Evolutionary conservation across 2,888 invertebrate species (phyloP).

Genomic region (Phengaris arion): DNA sequence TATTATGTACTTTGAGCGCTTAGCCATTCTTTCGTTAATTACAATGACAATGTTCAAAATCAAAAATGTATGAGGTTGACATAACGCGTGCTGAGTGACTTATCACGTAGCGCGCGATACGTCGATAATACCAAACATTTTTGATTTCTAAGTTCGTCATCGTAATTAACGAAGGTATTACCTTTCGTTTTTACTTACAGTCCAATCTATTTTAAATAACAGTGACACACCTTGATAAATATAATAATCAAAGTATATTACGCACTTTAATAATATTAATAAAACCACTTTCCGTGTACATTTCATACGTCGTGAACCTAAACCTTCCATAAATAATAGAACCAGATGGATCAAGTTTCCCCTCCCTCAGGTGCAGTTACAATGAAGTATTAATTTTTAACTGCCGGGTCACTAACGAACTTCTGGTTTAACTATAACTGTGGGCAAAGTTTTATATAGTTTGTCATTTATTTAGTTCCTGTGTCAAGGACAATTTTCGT

Average conservation of each 20-base stretch:
- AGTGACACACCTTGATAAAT: too few relatives aligned
- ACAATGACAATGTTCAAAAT: too few relatives aligned
- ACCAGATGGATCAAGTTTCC: conserved; percentile 1
- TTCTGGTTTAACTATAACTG: conserved; percentile 3
- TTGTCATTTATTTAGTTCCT: neutral
- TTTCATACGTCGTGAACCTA: neutral
- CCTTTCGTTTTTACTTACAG: neutral
- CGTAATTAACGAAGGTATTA: too few relatives aligned
- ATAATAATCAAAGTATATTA: too few relatives aligned
- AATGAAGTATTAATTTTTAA: conserved; percentile 19
- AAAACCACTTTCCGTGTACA: neutral
- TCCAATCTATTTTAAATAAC: neutral
- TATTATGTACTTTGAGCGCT: too few relatives aligned
- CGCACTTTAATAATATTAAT: neutral
- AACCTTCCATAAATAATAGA: conserved; percentile 19
- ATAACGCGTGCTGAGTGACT: too few relatives aligned
- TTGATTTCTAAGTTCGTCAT: too few relatives aligned
- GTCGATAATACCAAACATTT: too few relatives aligned
- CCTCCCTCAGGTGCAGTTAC: neutral
- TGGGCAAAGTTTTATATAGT: neutral
- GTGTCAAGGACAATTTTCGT: neutral
- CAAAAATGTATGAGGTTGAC: too few relatives aligned
- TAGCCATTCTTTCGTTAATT: too few relatives aligned
- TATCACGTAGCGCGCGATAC: too few relatives aligned
- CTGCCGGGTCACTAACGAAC: conserved; percentile 8